Evolutionary conservation across 1,140 invertebrate species (phyloP), one percentile per base, ranked within the genome.

Genomic region (Lucilia cuprina): DNA sequence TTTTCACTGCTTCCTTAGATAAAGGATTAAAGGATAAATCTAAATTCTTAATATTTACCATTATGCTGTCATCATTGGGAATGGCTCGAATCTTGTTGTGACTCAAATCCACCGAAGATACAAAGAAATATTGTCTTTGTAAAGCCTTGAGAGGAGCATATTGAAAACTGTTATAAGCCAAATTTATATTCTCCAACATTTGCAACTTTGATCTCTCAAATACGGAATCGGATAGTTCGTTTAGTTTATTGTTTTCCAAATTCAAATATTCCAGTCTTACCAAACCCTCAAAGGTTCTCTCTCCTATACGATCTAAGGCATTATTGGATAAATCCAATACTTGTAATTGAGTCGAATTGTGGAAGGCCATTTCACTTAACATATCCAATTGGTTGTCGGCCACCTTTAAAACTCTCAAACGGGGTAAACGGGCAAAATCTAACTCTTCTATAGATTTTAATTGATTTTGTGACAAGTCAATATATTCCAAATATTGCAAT

Each of bases 301-400:
- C 96, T 2, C 94, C 95, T 9, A 98, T 90, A 35, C 94, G 92
- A 86, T 96, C 95, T 17, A 98, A 91, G 83, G 93, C 93, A 89
- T 98, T 98, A 74, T 92, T 87, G 0, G 95, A 94, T 60, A 98
- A 91, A 91, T 97, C 95, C 35, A 98, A 88, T 14, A 94, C 88
- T 89, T 98, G 97, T 83, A 98, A 92, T 91, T 97, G 96, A 0
- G 96, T 95, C 0, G 97, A 98, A 89, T 98, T 98, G 86, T 97
- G 95, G 89, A 98, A 98, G 0, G 96, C 95, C 92, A 96, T 94
- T 92, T 97, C 96, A 85, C 95, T 95, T 13, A 98, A 93, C 83
- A 94, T 93, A 87, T 96, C 96, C 85, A 98, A 93, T 85, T 94
- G 91, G 88, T 98, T 98, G 83, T 94, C 88, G 0, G 94, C 93